phyloP scores from a whole-genome alignment of 2,113 vertebrate genomes.

The Menura novaehollandiae region DNA sequence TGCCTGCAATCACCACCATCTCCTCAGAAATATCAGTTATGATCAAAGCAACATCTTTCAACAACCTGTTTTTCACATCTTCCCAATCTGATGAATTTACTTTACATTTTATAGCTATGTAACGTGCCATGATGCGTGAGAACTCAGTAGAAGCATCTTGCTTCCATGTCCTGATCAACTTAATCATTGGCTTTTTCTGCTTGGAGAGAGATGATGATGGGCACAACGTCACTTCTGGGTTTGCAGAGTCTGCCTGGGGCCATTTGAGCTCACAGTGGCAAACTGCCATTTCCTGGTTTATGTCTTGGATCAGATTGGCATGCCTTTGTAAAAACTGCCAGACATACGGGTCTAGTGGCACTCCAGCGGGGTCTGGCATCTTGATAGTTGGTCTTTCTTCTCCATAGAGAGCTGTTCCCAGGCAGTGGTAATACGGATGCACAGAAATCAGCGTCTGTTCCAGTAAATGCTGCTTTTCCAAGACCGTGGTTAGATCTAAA shows the following conservation, averaged over 20 bases:
- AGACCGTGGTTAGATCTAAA: conserved; percentile 9
- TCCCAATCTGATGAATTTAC: conserved; percentile 67
- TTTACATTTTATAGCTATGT: conserved; percentile 61
- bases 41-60: conserved; percentile 50
- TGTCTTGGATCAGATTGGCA: conserved; percentile 14
- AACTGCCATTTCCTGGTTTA: conserved; percentile 68
- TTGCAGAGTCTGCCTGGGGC: conserved; percentile 32
- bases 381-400: conserved; percentile 71
- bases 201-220: conserved; percentile 64
- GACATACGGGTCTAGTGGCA: conserved; percentile 68
- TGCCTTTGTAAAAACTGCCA: conserved; percentile 73
- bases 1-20: conserved; percentile 74
- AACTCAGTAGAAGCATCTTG: conserved; percentile 64
- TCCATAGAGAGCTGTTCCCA: conserved; percentile 82
- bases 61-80: conserved; percentile 36
- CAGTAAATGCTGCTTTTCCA: conserved; percentile 72
- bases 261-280: conserved; percentile 74
- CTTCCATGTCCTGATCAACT: conserved; percentile 73
- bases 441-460: conserved; percentile 66
- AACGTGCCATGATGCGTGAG: conserved; percentile 59
- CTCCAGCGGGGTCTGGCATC: conserved; percentile 71
- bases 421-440: conserved; percentile 78
- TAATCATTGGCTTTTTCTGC: conserved; percentile 42
- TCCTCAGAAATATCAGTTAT: conserved; percentile 57
- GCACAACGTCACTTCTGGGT: conserved; percentile 63